phyloP scores from a whole-genome alignment of 2,888 invertebrate genomes.

The Eremobia ochroleuca region DNA sequence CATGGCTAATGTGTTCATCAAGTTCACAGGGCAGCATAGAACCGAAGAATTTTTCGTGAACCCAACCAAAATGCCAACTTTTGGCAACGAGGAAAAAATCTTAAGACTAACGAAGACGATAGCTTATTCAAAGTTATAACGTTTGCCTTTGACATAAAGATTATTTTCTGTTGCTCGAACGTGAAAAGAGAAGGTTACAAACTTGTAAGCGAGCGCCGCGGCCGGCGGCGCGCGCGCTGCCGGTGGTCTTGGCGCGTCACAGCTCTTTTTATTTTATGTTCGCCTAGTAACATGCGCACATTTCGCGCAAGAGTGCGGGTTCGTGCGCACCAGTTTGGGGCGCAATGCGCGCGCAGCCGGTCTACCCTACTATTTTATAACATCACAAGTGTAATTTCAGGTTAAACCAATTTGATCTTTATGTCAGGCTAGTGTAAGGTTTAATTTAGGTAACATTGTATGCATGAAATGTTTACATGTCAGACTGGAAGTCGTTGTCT shows the following conservation, averaged over 20 bases:
- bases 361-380: conserved; percentile 16
- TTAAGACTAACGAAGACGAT: neutral
- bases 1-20: conserved; percentile 86
- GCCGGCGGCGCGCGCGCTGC: conserved; percentile 61
- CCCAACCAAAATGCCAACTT: conserved; percentile 33
- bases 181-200: conserved; percentile 10
- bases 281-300: conserved; percentile 89
- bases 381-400: conserved; percentile 1
- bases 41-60: conserved; percentile 68
- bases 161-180: conserved; percentile 43
- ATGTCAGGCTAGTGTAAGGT: fast-evolving
- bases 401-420: conserved; percentile 9
- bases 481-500: conserved; percentile 14
- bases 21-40: conserved; percentile 81
- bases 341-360: conserved; percentile 81
- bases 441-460: conserved; percentile 11
- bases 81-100: conserved; percentile 41
- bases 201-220: conserved; percentile 48
- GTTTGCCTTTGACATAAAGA: fast-evolving
- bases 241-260: conserved; percentile 44
- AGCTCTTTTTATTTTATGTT: conserved; percentile 70
- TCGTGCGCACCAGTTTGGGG: conserved; percentile 84
- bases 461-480: conserved; percentile 22
- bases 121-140: conserved; percentile 37
- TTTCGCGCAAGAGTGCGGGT: conserved; percentile 89